Conservation (phyloP, 2,888 invertebrate genomes). For the Punctoribates punctum region DNA sequence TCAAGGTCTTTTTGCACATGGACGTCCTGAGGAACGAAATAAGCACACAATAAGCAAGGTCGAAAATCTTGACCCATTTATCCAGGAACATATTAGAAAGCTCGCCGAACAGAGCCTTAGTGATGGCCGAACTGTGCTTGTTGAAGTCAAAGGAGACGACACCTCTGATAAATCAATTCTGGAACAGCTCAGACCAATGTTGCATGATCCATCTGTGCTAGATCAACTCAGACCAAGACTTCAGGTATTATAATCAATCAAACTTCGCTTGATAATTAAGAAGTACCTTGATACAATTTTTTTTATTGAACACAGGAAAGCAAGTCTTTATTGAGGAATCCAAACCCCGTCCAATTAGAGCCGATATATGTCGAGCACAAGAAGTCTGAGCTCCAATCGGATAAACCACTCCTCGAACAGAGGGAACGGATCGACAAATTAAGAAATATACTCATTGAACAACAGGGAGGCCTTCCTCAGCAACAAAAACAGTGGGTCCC, state of each 20-base stretch:
- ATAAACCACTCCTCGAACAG: background rate
- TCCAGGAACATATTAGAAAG: background rate
- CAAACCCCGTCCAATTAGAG: no score
- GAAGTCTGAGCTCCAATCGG: background rate
- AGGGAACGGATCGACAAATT: background rate
- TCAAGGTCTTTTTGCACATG: no score
- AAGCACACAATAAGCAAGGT: no score
- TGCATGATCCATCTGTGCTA: background rate
- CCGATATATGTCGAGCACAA: background rate
- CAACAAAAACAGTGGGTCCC: background rate
- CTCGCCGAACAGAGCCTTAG: background rate
- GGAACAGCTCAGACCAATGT: background rate
- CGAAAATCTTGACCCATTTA: background rate
- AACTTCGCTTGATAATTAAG: no score
- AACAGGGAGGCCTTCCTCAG: background rate
- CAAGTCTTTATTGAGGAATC: no score
- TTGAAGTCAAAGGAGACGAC: background rate
- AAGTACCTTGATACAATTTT: no score
- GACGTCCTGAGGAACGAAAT: no score
- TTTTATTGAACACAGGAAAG: no score
- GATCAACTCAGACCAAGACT: background rate
- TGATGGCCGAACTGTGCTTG: background rate
- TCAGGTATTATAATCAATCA: no score
- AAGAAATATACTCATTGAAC: background rate
- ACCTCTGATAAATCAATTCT: background rate